Conservation (phyloP, 2,113 vertebrate genomes). For the Chinchilla lanigera region DNA sequence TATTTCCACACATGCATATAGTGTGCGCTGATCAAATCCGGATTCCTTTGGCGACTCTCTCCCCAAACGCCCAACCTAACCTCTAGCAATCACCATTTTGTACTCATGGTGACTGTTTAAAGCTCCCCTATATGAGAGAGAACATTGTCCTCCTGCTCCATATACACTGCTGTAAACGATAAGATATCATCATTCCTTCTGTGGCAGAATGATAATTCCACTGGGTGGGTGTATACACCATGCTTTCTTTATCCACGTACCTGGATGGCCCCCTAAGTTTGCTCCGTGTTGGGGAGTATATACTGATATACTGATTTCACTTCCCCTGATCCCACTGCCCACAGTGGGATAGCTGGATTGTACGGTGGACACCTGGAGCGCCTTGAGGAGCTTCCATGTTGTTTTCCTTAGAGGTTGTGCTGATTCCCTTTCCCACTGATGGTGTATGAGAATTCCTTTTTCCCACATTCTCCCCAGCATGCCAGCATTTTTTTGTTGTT, state of each 20-base stretch:
- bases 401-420: neutral
- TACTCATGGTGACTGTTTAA: neutral
- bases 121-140: neutral
- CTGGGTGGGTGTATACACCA: fast-evolving
- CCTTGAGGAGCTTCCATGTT: no score
- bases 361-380: neutral
- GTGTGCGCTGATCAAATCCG: neutral
- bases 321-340: no score
- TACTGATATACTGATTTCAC: neutral
- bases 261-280: no score
- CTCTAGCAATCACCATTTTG: neutral
- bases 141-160: neutral
- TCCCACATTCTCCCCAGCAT: neutral
- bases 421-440: neutral
- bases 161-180: neutral
- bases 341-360: no score
- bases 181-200: neutral
- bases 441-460: neutral
- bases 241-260: neutral
- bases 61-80: neutral
- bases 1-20: no score
- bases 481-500: neutral
- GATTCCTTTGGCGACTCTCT: no score
- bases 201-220: neutral
- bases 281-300: neutral